Percentiles rank a stretch among this genome's conserved stretches.
Conservation (phyloP, 2,888 invertebrate genomes). For the Autographa pulchrina region DNA sequence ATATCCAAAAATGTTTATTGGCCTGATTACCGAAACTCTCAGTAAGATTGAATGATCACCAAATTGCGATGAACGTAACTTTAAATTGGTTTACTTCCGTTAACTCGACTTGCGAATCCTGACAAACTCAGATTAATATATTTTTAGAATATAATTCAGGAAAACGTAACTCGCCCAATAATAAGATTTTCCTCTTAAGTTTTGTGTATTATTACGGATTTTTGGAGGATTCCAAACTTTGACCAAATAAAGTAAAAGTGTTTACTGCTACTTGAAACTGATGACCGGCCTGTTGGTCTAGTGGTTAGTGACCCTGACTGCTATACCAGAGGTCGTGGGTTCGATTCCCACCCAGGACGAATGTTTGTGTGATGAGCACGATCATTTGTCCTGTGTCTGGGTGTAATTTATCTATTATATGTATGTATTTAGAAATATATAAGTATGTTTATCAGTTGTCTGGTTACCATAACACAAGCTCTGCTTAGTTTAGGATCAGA, state of each 20-base stretch:
- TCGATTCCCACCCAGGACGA: too few species aligned
- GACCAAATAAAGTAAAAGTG: neutral
- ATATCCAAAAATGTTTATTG: neutral
- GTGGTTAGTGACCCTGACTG: too few species aligned
- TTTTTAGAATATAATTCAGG: neutral
- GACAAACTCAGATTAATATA: slow-evolving; percentile 5
- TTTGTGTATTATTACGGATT: neutral
- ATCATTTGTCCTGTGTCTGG: too few species aligned
- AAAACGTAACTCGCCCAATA: neutral
- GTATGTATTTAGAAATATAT: too few species aligned
- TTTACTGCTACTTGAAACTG: too few species aligned
- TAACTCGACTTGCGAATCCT: neutral
- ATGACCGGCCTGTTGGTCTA: too few species aligned
- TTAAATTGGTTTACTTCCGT: slow-evolving; percentile 9
- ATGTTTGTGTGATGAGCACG: too few species aligned
- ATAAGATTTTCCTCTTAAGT: neutral
- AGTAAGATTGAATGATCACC: slow-evolving; percentile 3
- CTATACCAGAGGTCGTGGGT: too few species aligned
- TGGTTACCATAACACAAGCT: too few species aligned
- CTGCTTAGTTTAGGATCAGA: too few species aligned
- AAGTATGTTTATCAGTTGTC: too few species aligned
- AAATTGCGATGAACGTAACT: slow-evolving; percentile 7
- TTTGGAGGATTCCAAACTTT: neutral
- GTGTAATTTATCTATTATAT: too few species aligned
- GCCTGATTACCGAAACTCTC: neutral